Evolutionary conservation across 2,888 invertebrate species (phyloP).

Genomic region (Rotaria sp.): DNA sequence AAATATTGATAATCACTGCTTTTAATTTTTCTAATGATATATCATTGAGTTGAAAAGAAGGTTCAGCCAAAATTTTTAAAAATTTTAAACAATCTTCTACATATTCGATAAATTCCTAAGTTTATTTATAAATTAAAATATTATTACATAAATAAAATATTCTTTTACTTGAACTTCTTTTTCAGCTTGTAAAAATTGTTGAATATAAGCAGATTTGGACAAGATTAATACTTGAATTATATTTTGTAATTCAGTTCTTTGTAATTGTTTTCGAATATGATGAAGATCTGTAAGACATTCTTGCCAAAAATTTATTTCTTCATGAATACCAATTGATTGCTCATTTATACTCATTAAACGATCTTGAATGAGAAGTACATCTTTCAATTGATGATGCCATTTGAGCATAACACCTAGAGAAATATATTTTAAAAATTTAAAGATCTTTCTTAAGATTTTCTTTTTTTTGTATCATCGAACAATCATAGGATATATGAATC

Average conservation of each 20-base stretch:
- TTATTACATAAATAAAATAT: too few species aligned
- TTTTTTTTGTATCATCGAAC: too few species aligned
- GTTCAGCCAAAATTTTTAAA: not conserved
- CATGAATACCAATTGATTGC: not conserved
- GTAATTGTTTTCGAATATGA: not conserved
- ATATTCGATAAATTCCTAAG: not conserved
- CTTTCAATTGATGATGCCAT: conserved; percentile 24
- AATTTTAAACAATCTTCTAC: conserved; percentile 24
- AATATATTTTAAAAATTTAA: not conserved
- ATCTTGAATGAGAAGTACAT: not conserved
- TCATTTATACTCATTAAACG: not conserved
- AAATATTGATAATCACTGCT: not conserved
- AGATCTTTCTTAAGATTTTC: too few species aligned
- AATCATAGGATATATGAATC: too few species aligned
- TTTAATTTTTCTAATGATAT: not conserved
- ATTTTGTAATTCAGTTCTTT: conserved; percentile 3
- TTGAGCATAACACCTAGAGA: not conserved
- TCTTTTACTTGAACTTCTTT: not conserved
- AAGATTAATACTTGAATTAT: not conserved
- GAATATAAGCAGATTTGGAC: not conserved
- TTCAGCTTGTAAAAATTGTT: not conserved
- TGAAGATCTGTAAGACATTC: not conserved
- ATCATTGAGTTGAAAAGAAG: not conserved
- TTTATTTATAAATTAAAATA: not conserved
- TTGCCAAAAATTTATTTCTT: conserved; percentile 14